Evolutionary conservation across 2,113 vertebrate species (phyloP).

Genomic region (Corapipo altera): DNA sequence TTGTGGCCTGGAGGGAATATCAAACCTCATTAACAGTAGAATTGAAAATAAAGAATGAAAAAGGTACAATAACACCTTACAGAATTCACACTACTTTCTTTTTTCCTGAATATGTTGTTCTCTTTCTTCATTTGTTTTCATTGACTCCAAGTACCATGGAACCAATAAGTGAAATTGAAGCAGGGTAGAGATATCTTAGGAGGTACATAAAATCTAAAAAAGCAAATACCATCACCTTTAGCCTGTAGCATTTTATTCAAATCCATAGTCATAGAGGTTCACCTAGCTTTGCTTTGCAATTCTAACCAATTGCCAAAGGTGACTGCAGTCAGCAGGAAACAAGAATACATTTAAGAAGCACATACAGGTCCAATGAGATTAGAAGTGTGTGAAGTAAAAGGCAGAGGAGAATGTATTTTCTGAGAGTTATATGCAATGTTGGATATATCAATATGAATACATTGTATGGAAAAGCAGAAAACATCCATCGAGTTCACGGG

Average conservation of each 20-base stretch:
- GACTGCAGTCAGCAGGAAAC: neutral
- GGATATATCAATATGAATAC: neutral
- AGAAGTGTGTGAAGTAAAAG: neutral
- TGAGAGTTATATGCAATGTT: neutral
- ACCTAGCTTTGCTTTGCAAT: neutral
- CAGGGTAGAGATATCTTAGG: neutral
- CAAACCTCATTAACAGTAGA: neutral
- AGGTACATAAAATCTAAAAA: neutral
- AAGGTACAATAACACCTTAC: neutral
- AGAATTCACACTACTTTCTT: neutral
- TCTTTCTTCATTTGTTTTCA: neutral
- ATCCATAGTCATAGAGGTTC: neutral
- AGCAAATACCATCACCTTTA: neutral
- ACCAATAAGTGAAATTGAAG: neutral
- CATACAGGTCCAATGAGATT: neutral
- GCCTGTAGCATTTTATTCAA: neutral
- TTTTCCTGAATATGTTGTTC: neutral
- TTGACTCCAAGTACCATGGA: neutral
- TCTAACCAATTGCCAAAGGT: neutral
- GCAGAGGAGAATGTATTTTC: neutral
- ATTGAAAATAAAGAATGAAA: neutral
- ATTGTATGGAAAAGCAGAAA: neutral
- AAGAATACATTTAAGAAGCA: neutral
- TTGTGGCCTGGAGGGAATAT: neutral
- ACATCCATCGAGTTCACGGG: neutral